Evolutionary conservation across 2,113 vertebrate genomes (phyloP).

Genomic region (Catharus minimus): DNA sequence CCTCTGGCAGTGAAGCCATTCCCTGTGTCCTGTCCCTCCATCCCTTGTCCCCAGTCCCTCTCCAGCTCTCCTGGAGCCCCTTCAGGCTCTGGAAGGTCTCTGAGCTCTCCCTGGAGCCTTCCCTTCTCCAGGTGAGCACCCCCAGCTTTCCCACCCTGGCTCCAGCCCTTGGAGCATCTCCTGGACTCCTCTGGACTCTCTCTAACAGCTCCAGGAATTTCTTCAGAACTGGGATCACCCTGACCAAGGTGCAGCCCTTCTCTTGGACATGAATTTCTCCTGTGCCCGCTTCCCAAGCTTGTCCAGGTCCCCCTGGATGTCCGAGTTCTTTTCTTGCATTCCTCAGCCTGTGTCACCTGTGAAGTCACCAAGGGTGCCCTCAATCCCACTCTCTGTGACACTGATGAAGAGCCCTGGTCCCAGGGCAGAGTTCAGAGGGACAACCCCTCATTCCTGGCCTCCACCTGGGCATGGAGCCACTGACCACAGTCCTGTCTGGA

Average conservation of each 20-base stretch:
- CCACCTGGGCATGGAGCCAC: not conserved
- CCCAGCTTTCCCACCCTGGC: not conserved
- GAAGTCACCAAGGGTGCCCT: too few relatives aligned
- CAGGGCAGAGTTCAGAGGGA: not conserved
- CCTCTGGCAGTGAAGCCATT: not conserved
- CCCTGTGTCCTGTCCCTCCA: not conserved
- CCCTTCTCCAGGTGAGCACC: rapidly evolving
- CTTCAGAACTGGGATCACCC: not conserved
- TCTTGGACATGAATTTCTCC: not conserved
- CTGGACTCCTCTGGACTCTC: not conserved
- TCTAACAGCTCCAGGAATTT: not conserved
- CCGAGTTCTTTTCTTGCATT: too few relatives aligned
- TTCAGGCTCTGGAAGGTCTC: rapidly evolving
- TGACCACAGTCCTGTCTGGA: not conserved
- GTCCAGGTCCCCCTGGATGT: not conserved
- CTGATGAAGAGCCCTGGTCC: not conserved
- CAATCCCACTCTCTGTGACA: not conserved
- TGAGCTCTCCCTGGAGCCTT: not conserved
- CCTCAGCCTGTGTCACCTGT: not conserved
- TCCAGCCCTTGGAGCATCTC: not conserved
- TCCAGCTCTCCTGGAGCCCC: not conserved
- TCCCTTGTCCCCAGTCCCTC: not conserved
- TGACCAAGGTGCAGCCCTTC: not conserved
- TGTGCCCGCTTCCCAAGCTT: not conserved
- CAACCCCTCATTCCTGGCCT: not conserved